These are phyloP conservation scores for Aulostomus chinensis DNA, from an alignment of 2,797 vertebrate genomes.

Conservation along the genomic window DNA sequence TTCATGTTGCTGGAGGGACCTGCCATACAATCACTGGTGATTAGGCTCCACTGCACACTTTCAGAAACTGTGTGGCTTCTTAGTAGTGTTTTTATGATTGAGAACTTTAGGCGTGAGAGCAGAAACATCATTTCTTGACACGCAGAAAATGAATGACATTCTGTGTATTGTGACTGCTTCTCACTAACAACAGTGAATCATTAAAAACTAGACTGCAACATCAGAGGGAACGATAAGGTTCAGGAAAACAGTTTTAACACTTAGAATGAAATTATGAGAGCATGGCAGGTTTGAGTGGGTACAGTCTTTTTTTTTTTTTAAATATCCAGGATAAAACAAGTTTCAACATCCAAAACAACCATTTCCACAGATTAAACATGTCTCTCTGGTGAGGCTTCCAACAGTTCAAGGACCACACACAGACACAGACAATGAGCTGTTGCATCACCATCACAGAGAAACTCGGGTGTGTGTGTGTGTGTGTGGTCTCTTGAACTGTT, in stretches of 20 bases:
- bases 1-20: too few species aligned
- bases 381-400: conserved; percentile 1
- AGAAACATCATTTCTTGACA: conserved; percentile 2
- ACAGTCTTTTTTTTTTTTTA: conserved; percentile 33
- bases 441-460: conserved; percentile 53
- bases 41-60: too few species aligned
- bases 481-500: conserved; percentile 54
- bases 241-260: too few species aligned
- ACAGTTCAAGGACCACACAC: conserved; percentile 65
- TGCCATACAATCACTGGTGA: too few species aligned
- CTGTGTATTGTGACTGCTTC: too few species aligned
- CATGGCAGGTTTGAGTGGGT: conserved; percentile 32
- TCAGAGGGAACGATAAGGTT: too few species aligned
- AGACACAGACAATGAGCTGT: conserved; percentile 61
- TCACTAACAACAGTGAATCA: too few species aligned
- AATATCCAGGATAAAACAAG: conserved; percentile 46
- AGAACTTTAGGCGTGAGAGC: conserved; percentile 3
- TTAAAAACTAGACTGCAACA: too few species aligned
- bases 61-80: too few species aligned
- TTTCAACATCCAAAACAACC: conserved; percentile 41
- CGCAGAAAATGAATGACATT: conserved; percentile 20
- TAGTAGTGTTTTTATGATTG: too few species aligned
- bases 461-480: conserved; percentile 22
- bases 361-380: conserved; percentile 47
- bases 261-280: conserved; percentile 27